Evolutionary conservation across 2,113 vertebrate genomes (phyloP), one percentile per base, ranked within the genome.

Genomic region (Anoplopoma fimbria): DNA sequence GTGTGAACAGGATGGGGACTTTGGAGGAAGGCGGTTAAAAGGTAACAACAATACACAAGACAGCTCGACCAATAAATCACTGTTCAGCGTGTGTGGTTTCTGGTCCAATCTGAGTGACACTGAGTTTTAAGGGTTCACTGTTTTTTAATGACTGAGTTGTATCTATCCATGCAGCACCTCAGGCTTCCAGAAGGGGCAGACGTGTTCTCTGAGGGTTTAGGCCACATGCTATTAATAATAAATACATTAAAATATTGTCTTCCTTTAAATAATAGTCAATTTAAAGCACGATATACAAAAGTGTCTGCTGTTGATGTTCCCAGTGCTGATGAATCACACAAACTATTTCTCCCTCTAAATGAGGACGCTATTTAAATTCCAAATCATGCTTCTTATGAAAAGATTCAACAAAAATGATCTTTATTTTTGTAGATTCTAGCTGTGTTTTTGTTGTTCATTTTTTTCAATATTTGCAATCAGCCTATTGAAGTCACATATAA

Each of bases 1-100:
- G 93, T 93, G 93, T 93, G 93, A 94, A 93, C 92, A 94, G 91
- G 90, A 93, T 84, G 86, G 79, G 86, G 83, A 87, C 84, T 79
- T 36, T 73, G 80, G 75, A 78, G 81, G 71, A 84, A 85, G 88
- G 73, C 34, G 19, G 65, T 91, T 77, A 74, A 81, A 71, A 82
- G 79, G 78, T 47, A 87, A 81, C 67, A 86, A 79, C 80, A 87
- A 85, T 47, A 81, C 45, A 36, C 85, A 4, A 81, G 75, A 83
- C 88, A 89, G 78, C 88, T 91, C 87, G 65, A 69, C 51, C 57
- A 72, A 27, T 92, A 92, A 92, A 91, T 88, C 63, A 85, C 51
- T 23, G 58, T 15, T 82, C 65, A 1, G 51, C n/a, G 73, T 3
- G 40, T 60, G 74, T 53, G 36, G 49, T 61, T 84, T 70, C 57